A percentile compares a stretch with the other conserved stretches of the same genome.
These are phyloP conservation scores for Albula goreensis DNA, from an alignment of 2,113 vertebrate genomes.

Conservation along the genomic window DNA sequence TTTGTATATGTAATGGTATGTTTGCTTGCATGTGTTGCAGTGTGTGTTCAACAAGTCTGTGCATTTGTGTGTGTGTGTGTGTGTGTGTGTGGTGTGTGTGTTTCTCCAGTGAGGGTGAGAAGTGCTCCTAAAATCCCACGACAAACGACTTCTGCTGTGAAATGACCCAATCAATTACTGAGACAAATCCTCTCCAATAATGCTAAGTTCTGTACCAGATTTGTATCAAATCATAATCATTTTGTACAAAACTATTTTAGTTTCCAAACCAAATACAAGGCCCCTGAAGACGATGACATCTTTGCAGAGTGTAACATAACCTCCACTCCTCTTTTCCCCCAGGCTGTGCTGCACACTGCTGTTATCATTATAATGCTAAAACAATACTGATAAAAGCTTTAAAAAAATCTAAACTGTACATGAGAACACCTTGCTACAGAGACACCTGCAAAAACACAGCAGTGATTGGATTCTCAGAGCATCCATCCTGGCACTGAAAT, in stretches of 20 bases:
- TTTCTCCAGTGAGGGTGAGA: no score
- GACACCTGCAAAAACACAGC: slow-evolving; percentile 15
- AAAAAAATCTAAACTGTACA: neutral
- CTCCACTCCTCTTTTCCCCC: neutral
- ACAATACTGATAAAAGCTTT: slow-evolving; percentile 25
- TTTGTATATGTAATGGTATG: neutral
- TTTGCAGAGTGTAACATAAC: neutral
- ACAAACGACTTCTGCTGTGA: neutral
- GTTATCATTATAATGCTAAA: slow-evolving; percentile 6
- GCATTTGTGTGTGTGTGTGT: slow-evolving; percentile 8
- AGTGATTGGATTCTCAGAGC: neutral
- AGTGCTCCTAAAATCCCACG: neutral
- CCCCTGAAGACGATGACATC: neutral
- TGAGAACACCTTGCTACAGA: slow-evolving; percentile 5
- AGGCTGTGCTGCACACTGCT: neutral
- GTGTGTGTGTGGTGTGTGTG: neutral
- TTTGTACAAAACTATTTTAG: neutral
- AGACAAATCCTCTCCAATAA: no score
- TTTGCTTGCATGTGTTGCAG: neutral
- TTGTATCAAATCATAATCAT: neutral
- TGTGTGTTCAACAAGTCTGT: neutral
- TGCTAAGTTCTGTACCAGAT: neutral
- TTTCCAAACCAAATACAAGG: neutral
- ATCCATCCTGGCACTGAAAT: neutral
- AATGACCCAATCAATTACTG: neutral